Evolutionary conservation across 2,888 invertebrate species (phyloP), one percentile per base, ranked within the genome.

Genomic region (Cataglyphis altisquamis): DNA sequence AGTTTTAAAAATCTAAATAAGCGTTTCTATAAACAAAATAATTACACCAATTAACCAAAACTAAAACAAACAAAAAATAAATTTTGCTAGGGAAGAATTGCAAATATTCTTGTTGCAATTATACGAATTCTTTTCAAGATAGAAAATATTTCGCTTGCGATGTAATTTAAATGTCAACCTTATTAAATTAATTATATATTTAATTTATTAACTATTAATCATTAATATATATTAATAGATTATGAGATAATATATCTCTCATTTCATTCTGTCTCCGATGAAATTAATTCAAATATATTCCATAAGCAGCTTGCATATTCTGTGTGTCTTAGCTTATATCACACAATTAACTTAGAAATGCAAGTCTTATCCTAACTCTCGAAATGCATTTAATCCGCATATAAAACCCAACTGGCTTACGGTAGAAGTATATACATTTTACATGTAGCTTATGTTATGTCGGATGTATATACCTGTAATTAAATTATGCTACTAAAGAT

Each of bases 341-440:
- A 70, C 4, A 41, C 57, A 72, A 78, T 78, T 78, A 70, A 78
- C 73, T 78, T 78, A 72, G 78, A 9, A 72, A 72, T 72, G 72
- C 78, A 32, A 72, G 73, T n/a, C 72, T 78, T 70, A 78, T 21
- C 57, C 78, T 21, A 32, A 41, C n/a, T 60, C 57, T 70, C 32
- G 57, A 68, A 78, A 78, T 70, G 15, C 45, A 3, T 25, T 41
- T 70, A 78, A 78, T 78, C 41, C 41, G 32, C 5, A 36, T 29
- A 41, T 70, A 78, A 78, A 70, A 78, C 60, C 78, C 78, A 78
- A 78, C 57, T 78, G 18, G 32, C 73, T 70, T 60, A 60, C 21
- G 18, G 21, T 32, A 45, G 41, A 68, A 45, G 70, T 60, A 57
- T 18, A 78, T 78, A 45, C 18, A 29, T 78, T 78, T 57, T 72